Evolutionary conservation across 1,140 invertebrate species (phyloP).

Genomic region (Cecropterus lyciades): DNA sequence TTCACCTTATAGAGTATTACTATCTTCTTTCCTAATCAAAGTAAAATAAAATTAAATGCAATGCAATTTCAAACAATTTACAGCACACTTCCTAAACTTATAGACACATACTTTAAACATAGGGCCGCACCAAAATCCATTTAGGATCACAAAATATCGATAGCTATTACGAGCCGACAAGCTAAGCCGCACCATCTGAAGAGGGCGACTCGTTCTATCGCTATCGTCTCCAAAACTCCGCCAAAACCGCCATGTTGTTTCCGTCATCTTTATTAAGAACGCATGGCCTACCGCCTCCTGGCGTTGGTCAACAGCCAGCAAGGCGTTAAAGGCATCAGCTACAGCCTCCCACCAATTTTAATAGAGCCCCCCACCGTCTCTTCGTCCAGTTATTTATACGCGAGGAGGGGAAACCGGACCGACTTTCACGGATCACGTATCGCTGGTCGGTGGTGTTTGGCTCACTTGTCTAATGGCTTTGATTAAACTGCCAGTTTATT

Average conservation of each 20-base stretch:
- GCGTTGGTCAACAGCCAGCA: constrained; percentile 81
- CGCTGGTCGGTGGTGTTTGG: constrained; percentile 70
- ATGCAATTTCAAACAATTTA: too few species aligned
- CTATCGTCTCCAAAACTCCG: constrained; percentile 58
- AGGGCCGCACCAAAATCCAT: constrained; percentile 19
- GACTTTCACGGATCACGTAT: constrained; percentile 58
- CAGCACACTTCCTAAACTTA: not conserved
- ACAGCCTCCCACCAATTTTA: constrained; percentile 63
- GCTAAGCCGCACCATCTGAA: constrained; percentile 37
- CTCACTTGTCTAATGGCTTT: constrained; percentile 83
- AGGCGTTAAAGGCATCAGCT: constrained; percentile 83
- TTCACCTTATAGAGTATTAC: too few species aligned
- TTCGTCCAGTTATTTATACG: constrained; percentile 41
- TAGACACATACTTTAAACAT: not conserved
- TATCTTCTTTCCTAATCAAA: too few species aligned
- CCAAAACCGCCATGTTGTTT: constrained; percentile 74
- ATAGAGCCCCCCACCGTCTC: constrained; percentile 53
- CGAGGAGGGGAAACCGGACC: constrained; percentile 41
- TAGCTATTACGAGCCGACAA: constrained; percentile 29
- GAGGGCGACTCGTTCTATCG: constrained; percentile 35
- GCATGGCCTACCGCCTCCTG: constrained; percentile 78
- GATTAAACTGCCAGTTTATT: constrained; percentile 84
- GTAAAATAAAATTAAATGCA: too few species aligned
- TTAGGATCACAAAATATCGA: constrained; percentile 24
- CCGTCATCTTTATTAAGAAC: constrained; percentile 82